Percentiles rank a stretch among this genome's conserved stretches.
Evolutionary conservation across 2,888 invertebrate genomes (phyloP).

Genomic region (Ypsolopha scabrella): DNA sequence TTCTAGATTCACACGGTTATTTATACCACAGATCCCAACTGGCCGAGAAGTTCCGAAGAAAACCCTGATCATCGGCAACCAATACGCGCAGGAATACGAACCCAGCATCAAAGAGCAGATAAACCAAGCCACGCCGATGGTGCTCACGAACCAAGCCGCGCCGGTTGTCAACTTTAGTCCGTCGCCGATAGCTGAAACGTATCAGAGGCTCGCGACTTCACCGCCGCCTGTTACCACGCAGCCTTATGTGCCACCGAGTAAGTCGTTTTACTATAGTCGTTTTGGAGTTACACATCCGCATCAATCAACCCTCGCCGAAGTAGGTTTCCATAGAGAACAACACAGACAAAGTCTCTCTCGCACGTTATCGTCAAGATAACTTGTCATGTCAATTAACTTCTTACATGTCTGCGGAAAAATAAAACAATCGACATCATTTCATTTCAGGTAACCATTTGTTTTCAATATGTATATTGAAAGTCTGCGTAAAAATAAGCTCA

Average conservation of each 20-base stretch:
- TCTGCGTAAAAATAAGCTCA: too few relatives aligned
- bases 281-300: neutral
- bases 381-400: too few relatives aligned
- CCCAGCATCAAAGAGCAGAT: constrained; percentile 46
- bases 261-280: neutral
- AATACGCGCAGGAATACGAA: constrained; percentile 60
- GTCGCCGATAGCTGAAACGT: constrained; percentile 28
- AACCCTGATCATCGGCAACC: constrained; percentile 59
- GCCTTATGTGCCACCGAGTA: constrained; percentile 46
- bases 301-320: neutral
- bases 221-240: constrained; percentile 41
- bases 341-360: neutral
- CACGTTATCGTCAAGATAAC: too few relatives aligned
- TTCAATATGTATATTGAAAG: too few relatives aligned
- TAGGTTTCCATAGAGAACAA: too few relatives aligned
- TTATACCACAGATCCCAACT: constrained; percentile 33
- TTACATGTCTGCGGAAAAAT: too few relatives aligned
- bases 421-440: too few relatives aligned
- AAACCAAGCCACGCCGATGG: constrained; percentile 5
- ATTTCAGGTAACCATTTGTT: too few relatives aligned
- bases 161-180: constrained; percentile 25
- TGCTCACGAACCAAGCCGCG: constrained; percentile 16
- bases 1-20: too few relatives aligned
- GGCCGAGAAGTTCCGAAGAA: constrained; percentile 52
- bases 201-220: constrained; percentile 38